These are phyloP conservation scores for Huso huso DNA, from an alignment of 2,797 vertebrate genomes.

Conservation along the genomic window DNA sequence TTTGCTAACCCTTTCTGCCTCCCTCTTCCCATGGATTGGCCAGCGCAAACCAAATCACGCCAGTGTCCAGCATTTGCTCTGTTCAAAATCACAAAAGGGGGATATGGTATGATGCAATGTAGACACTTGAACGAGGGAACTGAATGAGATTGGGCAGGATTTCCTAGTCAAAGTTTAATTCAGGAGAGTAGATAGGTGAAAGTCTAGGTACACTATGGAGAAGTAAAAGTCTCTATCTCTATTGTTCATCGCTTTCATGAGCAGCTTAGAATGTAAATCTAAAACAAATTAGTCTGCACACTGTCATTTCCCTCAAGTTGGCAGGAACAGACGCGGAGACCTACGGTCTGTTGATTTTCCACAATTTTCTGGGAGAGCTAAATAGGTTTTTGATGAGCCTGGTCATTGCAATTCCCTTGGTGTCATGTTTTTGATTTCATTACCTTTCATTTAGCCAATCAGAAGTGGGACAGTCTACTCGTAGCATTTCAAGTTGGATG, in stretches of 20 bases:
- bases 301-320: conserved; percentile 1
- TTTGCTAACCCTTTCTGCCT: too few relatives aligned
- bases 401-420: not conserved
- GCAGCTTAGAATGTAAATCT: conserved; percentile 3
- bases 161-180: not conserved
- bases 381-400: conserved; percentile 10
- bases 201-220: not conserved
- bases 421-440: conserved; percentile 7
- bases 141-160: too few relatives aligned
- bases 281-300: conserved; percentile 4
- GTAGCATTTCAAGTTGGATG: not conserved
- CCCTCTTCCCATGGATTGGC: too few relatives aligned
- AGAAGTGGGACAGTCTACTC: not conserved
- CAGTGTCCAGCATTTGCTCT: too few relatives aligned
- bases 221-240: not conserved
- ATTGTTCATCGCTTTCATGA: not conserved
- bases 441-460: conserved; percentile 6
- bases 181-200: not conserved
- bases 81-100: too few relatives aligned
- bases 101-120: too few relatives aligned
- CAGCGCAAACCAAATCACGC: too few relatives aligned
- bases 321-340: not conserved
- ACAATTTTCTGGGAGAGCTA: not conserved
- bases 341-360: not conserved
- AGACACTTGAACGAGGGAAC: too few relatives aligned